These are phyloP conservation scores for Mycetomoellerius zeteki DNA, from an alignment of 1,140 invertebrate species.

Conservation along the genomic window DNA sequence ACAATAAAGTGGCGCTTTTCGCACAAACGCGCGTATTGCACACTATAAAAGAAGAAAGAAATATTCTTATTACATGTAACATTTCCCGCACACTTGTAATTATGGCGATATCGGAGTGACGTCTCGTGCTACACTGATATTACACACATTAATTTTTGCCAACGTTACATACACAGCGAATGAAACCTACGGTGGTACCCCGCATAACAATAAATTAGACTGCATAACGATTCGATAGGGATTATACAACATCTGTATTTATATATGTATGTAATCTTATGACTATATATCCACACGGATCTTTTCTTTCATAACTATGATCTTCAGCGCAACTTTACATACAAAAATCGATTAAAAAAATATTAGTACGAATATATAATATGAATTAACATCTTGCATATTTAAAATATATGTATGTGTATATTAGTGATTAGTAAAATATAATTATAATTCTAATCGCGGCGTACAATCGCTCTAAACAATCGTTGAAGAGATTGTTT, in stretches of 20 bases:
- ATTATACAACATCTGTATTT: conserved; percentile 58
- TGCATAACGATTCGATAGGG: conserved; percentile 51
- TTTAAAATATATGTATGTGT: conserved; percentile 51
- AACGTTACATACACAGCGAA: conserved; percentile 38
- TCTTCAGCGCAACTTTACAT: conserved; percentile 54
- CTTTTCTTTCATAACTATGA: conserved; percentile 3
- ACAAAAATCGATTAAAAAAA: conserved; percentile 65
- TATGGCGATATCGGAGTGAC: conserved; percentile 47
- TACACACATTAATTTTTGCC: conserved; percentile 32
- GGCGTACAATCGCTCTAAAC: conserved; percentile 49
- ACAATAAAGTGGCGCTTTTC: conserved; percentile 39
- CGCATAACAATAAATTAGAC: conserved; percentile 58
- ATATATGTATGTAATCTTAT: conserved; percentile 44
- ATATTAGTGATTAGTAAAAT: conserved; percentile 66
- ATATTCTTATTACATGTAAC: conserved; percentile 37
- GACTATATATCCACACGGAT: conserved; percentile 44
- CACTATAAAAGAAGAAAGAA: neutral
- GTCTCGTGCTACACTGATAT: conserved; percentile 46
- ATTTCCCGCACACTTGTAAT: conserved; percentile 10
- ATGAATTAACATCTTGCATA: conserved; percentile 54
- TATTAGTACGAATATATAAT: conserved; percentile 59
- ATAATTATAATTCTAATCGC: conserved; percentile 51
- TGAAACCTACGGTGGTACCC: conserved; percentile 39
- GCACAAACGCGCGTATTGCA: conserved; percentile 26
- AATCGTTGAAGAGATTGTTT: conserved; percentile 5